A percentile compares a stretch with the other conserved stretches of the same genome.
These are phyloP conservation scores for Forbesichthys papilliferus DNA, from an alignment of 2,113 vertebrate genomes.

Conservation along the genomic window DNA sequence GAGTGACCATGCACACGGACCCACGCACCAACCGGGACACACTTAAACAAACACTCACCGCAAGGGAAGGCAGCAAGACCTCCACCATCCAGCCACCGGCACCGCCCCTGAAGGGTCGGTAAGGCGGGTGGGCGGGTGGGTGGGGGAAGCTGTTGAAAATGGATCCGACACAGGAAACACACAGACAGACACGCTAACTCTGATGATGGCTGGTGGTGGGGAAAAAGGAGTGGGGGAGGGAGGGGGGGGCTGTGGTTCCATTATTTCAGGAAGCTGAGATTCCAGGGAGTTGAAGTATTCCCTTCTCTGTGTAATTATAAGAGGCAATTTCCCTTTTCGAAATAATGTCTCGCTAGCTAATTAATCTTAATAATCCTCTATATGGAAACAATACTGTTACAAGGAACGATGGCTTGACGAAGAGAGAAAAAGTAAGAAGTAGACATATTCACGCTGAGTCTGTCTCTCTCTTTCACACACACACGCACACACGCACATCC, in stretches of 20 bases:
- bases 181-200: conserved; percentile 55
- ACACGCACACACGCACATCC: conserved; percentile 7
- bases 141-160: conserved; percentile 61
- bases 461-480: neutral
- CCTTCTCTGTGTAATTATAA: conserved; percentile 78
- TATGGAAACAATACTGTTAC: conserved; percentile 61
- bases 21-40: neutral
- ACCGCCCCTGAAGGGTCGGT: conserved; percentile 43
- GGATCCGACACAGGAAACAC: conserved; percentile 75
- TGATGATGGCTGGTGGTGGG: neutral
- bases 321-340: conserved; percentile 79
- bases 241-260: conserved; percentile 50
- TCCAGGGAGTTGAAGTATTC: conserved; percentile 78
- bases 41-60: neutral
- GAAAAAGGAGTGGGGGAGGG: conserved; percentile 46
- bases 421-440: conserved; percentile 22
- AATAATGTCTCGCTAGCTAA: conserved; percentile 77
- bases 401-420: conserved; percentile 47
- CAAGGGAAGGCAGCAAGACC: conserved; percentile 17
- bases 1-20: neutral
- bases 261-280: conserved; percentile 77
- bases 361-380: conserved; percentile 77
- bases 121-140: neutral
- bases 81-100: conserved; percentile 31
- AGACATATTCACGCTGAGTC: neutral